Evolutionary conservation across 2,888 invertebrate species (phyloP).

Genomic region (Theretra japonica): DNA sequence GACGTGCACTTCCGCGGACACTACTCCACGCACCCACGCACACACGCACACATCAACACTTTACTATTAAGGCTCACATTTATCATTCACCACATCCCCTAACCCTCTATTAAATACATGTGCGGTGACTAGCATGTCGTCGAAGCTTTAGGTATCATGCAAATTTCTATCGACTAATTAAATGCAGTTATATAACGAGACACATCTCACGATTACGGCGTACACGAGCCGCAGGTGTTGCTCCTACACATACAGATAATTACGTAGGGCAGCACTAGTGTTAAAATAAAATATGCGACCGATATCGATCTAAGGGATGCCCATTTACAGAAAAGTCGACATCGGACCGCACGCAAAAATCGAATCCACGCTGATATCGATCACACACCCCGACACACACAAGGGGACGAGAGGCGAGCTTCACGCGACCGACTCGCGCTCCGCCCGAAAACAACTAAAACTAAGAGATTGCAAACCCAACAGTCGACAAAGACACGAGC

Average conservation of each 20-base stretch:
- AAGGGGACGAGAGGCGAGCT: constrained; percentile 16
- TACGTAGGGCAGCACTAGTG: constrained; percentile 27
- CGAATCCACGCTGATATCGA: constrained; percentile 4
- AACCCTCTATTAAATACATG: constrained; percentile 38
- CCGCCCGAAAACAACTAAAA: constrained; percentile 45
- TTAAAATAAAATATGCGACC: constrained; percentile 14
- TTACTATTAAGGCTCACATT: constrained; percentile 30
- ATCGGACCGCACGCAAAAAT: constrained; percentile 13
- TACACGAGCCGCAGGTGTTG: constrained; percentile 5
- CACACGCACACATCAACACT: constrained; percentile 16
- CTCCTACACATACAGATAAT: constrained; percentile 14
- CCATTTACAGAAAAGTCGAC: constrained; percentile 13
- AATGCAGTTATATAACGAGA: constrained; percentile 56
- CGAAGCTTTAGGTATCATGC: constrained; percentile 54
- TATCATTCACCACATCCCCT: constrained; percentile 31
- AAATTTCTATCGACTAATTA: constrained; percentile 56
- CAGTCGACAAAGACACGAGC: constrained; percentile 39
- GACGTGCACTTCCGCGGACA: constrained; percentile 27
- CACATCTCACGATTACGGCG: constrained; percentile 15
- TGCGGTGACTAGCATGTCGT: constrained; percentile 61
- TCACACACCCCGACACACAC: background rate
- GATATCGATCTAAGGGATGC: constrained; percentile 4
- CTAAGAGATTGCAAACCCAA: constrained; percentile 62
- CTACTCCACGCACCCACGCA: background rate
- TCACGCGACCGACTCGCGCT: constrained; percentile 27